These are phyloP conservation scores for Cerastoderma edule DNA, from an alignment of 2,888 invertebrate genomes.

Conservation along the genomic window DNA sequence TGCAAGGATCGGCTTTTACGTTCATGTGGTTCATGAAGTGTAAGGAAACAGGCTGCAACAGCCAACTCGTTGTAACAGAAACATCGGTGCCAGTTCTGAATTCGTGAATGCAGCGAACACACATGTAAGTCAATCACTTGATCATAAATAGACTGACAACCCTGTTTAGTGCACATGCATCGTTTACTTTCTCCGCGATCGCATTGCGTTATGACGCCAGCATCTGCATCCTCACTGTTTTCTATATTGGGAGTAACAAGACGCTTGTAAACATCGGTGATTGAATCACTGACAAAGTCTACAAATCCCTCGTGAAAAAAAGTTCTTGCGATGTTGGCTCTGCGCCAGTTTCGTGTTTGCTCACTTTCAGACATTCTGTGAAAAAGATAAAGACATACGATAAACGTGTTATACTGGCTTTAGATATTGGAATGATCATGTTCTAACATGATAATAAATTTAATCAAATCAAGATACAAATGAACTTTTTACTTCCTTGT, in stretches of 20 bases:
- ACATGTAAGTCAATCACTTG: constrained; percentile 10
- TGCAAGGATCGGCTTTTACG: neutral
- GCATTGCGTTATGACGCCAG: constrained; percentile 1
- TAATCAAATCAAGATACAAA: too few relatives aligned
- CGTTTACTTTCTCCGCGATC: constrained; percentile 10
- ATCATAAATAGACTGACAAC: constrained; percentile 3
- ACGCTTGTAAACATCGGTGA: constrained; percentile 1
- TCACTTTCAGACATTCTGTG: neutral
- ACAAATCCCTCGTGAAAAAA: constrained; percentile 3
- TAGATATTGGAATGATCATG: too few relatives aligned
- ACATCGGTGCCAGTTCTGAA: constrained; percentile 16
- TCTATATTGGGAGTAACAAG: constrained; percentile 7
- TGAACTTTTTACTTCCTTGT: too few relatives aligned
- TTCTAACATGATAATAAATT: too few relatives aligned
- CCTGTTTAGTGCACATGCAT: neutral
- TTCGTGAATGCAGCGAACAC: neutral
- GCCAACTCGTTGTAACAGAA: constrained; percentile 13
- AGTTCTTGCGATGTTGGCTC: constrained; percentile 4
- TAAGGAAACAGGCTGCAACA: constrained; percentile 15
- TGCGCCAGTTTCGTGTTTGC: constrained; percentile 2
- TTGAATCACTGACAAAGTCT: constrained; percentile 1
- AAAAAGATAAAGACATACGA: too few relatives aligned
- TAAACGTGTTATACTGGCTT: too few relatives aligned
- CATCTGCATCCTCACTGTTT: neutral
- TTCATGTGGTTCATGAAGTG: constrained; percentile 18